Conservation (phyloP, 64 coral and sea anemone genomes). For the Porites australiensis region DNA sequence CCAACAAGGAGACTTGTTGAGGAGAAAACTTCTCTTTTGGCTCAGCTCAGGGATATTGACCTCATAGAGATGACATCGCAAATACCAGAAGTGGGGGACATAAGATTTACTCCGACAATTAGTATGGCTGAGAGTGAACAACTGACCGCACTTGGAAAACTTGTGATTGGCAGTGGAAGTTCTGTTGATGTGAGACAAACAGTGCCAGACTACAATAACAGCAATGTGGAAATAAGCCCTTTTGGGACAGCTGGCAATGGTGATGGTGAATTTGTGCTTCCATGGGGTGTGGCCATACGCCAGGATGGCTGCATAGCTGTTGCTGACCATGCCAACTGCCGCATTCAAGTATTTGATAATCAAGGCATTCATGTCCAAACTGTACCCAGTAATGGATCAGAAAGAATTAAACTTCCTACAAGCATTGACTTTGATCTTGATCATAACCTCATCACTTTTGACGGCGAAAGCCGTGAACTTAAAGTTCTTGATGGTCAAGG, state of each 20-base stretch:
- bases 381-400: not conserved
- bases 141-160: constrained; percentile 2
- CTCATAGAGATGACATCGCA: constrained; percentile 27
- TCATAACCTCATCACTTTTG: constrained; percentile 59
- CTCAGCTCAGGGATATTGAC: constrained; percentile 40
- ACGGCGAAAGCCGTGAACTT: constrained; percentile 28
- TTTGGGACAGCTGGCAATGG: constrained; percentile 37
- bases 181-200: not conserved
- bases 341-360: constrained; percentile 64
- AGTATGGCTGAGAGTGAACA: constrained; percentile 12
- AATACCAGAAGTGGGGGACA: constrained; percentile 24
- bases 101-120: constrained; percentile 40
- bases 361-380: constrained; percentile 32
- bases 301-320: constrained; percentile 53
- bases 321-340: constrained; percentile 68
- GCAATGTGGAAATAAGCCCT: constrained; percentile 11
- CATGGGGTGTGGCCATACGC: constrained; percentile 60
- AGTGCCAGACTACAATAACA: constrained; percentile 45
- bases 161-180: not conserved
- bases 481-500: constrained; percentile 49
- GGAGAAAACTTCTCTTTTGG: constrained; percentile 48
- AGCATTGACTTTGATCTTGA: constrained; percentile 51
- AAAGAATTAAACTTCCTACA: constrained; percentile 39
- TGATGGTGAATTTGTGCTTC: constrained; percentile 43
- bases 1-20: constrained; percentile 23